Conservation (phyloP, 53 echinoderm and acorn worm genomes). For the Patiria pectinifera region DNA sequence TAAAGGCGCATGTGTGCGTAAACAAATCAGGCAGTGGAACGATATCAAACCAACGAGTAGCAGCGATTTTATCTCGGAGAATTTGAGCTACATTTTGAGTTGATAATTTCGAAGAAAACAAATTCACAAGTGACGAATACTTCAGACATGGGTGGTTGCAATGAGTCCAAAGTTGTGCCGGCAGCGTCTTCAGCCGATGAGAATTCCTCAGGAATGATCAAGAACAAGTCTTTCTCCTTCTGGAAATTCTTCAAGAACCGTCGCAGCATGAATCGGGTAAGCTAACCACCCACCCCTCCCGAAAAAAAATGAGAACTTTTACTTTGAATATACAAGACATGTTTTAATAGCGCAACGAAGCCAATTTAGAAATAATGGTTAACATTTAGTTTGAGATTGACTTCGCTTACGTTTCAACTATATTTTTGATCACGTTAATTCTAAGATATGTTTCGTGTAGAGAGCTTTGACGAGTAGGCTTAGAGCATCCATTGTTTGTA, state of each 20-base stretch:
- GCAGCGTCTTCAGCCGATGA: background rate
- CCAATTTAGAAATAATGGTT: too few species aligned
- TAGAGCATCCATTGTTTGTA: too few species aligned
- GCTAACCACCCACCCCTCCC: background rate
- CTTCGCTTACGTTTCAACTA: too few species aligned
- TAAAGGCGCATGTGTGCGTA: background rate
- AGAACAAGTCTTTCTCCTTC: conserved; percentile 27
- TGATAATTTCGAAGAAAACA: background rate
- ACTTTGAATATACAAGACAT: background rate
- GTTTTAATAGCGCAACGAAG: too few species aligned
- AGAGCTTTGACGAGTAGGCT: too few species aligned
- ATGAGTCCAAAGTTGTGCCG: conserved; percentile 26
- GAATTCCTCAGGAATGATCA: conserved; percentile 12
- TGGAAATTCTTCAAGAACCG: conserved; percentile 53
- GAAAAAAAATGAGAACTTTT: background rate
- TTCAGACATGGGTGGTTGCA: conserved; percentile 48
- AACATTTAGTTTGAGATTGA: too few species aligned
- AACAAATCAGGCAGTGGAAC: conserved; percentile 4
- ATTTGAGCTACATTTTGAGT: conserved; percentile 12
- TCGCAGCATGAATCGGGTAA: conserved; percentile 47
- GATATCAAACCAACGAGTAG: background rate
- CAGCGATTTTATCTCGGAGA: background rate
- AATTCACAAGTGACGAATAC: background rate
- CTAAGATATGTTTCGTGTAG: too few species aligned
- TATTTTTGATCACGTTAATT: too few species aligned